These are phyloP conservation scores for Xenus cinereus DNA, from an alignment of 2,113 vertebrate species.

Conservation along the genomic window DNA sequence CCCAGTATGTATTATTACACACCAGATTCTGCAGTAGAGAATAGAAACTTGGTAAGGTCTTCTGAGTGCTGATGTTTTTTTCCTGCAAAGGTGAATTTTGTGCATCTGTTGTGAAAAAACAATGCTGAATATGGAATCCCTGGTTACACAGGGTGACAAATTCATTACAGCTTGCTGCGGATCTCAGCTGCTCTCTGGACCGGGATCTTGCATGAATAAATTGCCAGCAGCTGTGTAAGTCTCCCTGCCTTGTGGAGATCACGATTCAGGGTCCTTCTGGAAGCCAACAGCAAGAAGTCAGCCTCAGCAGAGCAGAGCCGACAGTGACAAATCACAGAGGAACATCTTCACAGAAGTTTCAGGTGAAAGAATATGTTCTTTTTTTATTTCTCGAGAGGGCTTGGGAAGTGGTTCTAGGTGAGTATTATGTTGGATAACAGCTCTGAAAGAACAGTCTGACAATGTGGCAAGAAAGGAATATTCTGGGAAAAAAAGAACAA, in stretches of 20 bases:
- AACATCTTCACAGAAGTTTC: not conserved
- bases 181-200: not conserved
- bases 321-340: not conserved
- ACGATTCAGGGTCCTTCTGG: not conserved
- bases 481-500: not conserved
- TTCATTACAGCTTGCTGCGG: not conserved
- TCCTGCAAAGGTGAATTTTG: not conserved
- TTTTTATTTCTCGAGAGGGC: not conserved
- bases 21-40: not conserved
- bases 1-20: rapidly evolving
- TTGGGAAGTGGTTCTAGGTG: not conserved
- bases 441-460: not conserved
- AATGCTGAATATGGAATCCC: not conserved
- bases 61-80: not conserved
- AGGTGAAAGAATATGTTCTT: not conserved
- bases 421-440: not conserved
- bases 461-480: not conserved
- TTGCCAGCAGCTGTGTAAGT: not conserved
- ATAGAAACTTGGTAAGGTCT: not conserved
- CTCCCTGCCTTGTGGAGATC: not conserved
- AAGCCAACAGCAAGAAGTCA: not conserved
- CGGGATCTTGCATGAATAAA: not conserved
- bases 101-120: not conserved
- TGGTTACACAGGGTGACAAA: not conserved
- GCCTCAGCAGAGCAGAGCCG: not conserved